Base-by-base conservation (phyloP, 1,140 invertebrate species). In the Alviniconcha marisindica region DNA sequence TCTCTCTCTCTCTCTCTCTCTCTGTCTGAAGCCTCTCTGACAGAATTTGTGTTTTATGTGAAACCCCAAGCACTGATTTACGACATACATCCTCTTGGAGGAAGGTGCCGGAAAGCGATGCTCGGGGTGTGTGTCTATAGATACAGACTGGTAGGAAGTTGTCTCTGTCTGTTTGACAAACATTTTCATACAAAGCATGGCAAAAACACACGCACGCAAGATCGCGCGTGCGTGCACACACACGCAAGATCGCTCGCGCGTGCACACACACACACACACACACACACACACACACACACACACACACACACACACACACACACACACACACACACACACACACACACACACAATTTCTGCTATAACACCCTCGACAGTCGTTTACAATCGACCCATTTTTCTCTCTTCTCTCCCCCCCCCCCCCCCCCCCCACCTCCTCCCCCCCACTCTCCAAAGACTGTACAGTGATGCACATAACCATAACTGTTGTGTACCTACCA, bases 251-350 rank as follows among this genome's bases (percentile, higher is more conserved):
- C 60, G 28, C n/a, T 5, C 33, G 24, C 66, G 36, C 66, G 24
- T 31, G 24, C 66, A 38, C 33, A 71, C 66, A 71, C 66, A 71
- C 66, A 71, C 66, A 71, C 66, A 38, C 66, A 38, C 28, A 38
- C 66, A 38, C 66, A 38, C 66, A 36, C 66, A 71, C 66, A 71
- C 66, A 71, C 66, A 71, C 66, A 38, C 66, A 71, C 66, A 71
- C 66, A 71, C 66, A 71, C 3, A 71, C 14, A 71, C 66, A 71
- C 14, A 38, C 28, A 71, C 66, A 71, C 33, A 71, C 66, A 71
- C 28, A 71, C 66, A 38, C 15, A 71, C 38, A 71, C 15, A 18
- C 28, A 38, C 38, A 33, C 66, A 2, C 12, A 12, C 66, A 71
- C 66, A 38, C 10, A 12, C 10, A 71, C 12, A 66, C 10, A n/a